Conservation (phyloP, 2,113 vertebrate genomes). For the Tetrao urogallus region DNA sequence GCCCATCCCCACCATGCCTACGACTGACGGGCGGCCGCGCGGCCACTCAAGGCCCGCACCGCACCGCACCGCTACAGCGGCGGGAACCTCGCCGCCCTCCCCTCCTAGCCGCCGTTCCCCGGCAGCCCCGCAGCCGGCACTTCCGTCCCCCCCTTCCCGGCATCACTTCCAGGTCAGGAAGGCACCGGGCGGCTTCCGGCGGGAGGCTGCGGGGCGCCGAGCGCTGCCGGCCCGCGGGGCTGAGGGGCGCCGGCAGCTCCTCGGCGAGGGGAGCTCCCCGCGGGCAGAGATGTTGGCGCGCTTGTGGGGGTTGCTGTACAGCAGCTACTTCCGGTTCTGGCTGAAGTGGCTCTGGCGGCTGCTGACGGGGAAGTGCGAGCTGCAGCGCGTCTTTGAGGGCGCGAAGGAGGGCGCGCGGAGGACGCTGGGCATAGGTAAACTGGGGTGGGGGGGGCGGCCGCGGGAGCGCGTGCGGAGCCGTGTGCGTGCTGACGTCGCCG, state of each 20-base stretch:
- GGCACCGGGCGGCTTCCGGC: neutral
- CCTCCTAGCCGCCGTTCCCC: no score
- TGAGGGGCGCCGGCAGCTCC: no score
- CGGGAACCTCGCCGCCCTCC: no score
- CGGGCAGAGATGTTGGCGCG: slow-evolving; percentile 78
- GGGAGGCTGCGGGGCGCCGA: neutral
- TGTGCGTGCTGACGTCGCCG: no score
- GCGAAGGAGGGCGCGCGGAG: slow-evolving; percentile 80
- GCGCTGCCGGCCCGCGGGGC: neutral
- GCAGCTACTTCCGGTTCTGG: slow-evolving; percentile 88
- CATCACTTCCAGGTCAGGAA: slow-evolving; percentile 47
- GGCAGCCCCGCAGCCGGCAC: neutral
- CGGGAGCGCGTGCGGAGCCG: no score
- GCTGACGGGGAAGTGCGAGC: slow-evolving; percentile 88
- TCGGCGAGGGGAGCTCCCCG: no score
- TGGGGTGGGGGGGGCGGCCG: no score
- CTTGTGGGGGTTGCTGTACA: slow-evolving; percentile 90
- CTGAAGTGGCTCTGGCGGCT: slow-evolving; percentile 92
- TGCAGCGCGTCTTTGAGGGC: slow-evolving; percentile 87
- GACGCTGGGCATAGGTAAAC: slow-evolving; percentile 85
- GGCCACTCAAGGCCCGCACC: no score
- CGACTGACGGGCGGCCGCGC: no score
- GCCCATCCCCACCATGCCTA: no score
- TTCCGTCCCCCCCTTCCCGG: neutral
- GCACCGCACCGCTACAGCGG: no score